Percentiles rank a stretch among this genome's conserved stretches.
Evolutionary conservation across 1,140 invertebrate species (phyloP).

Genomic region (Drosophila athabasca): DNA sequence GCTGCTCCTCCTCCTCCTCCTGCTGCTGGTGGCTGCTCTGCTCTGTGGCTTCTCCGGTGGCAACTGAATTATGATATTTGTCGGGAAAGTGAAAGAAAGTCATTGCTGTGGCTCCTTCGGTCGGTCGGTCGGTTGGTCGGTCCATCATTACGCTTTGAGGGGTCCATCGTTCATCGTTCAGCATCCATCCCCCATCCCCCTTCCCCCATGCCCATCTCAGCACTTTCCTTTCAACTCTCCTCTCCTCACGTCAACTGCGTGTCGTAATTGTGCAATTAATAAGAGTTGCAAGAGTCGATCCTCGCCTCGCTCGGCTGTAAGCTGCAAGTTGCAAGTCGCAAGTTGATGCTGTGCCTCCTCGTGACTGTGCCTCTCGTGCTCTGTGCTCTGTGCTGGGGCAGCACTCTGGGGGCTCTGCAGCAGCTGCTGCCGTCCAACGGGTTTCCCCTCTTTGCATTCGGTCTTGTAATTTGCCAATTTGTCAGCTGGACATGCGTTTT

Average conservation of each 20-base stretch:
- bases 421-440: conserved; percentile 58
- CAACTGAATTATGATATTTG: conserved; percentile 76
- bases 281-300: conserved; percentile 48
- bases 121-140: background rate
- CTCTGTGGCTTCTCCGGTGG: conserved; percentile 8
- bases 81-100: conserved; percentile 79
- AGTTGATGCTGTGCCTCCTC: background rate
- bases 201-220: background rate
- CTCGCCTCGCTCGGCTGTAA: conserved; percentile 5
- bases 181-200: background rate
- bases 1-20: background rate
- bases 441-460: conserved; percentile 54
- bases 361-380: background rate
- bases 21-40: background rate
- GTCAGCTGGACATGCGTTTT: conserved; percentile 80
- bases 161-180: conserved; percentile 61
- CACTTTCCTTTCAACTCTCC: conserved; percentile 2
- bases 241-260: conserved; percentile 71
- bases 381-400: background rate
- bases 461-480: conserved; percentile 71
- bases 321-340: background rate
- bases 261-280: conserved; percentile 82
- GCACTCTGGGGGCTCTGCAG: conserved; percentile 27
- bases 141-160: conserved; percentile 56
- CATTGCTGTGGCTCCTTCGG: conserved; percentile 52